Evolutionary conservation across 1,140 invertebrate genomes (phyloP), one percentile per base, ranked within the genome.

Genomic region (Bombus picipes): DNA sequence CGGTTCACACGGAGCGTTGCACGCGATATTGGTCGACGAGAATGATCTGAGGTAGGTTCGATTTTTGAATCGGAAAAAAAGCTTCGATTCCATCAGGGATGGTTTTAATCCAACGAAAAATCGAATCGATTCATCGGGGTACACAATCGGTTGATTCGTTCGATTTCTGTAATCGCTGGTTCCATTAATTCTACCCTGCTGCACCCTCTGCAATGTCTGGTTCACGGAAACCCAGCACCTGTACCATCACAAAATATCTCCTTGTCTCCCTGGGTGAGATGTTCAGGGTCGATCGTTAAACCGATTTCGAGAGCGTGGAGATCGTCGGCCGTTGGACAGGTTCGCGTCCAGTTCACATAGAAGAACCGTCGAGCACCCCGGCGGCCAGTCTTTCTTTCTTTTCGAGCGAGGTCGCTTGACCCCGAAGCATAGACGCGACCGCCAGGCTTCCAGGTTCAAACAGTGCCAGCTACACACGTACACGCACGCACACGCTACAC

Each of bases 331-430:
- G 71, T 39, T 53, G 75, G 43, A 75, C 79, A 80, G 83, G 79
- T 86, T 71, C 43, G 70, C 71, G 62, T 66, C 37, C 39, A 70
- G 72, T n/a, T 41, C 47, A 65, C 77, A 79, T 80, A 80, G 83
- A 73, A 65, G 83, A 83, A 66, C 73, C 77, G 28, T 43, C 68
- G 87, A 71, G 75, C 68, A 41, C 53, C 43, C 79, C 37, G 70
- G 41, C 76, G 37, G 85, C 78, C 85, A 68, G 81, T 84, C 85
- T 85, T 82, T 85, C 86, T 90, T 82, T 86, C 85, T 92, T 91
- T 92, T 89, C 91, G 90, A 89, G 87, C 89, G 81, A 89, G 91
- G 90, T 93, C 90, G 88, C 82, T 87, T 92, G 91, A 92, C 92
- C 92, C 89, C 91, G 87, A 88, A 74, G 90, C 86, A 82, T 88